Conservation (phyloP, 2,888 invertebrate genomes). For the Mystacides longicornis region DNA sequence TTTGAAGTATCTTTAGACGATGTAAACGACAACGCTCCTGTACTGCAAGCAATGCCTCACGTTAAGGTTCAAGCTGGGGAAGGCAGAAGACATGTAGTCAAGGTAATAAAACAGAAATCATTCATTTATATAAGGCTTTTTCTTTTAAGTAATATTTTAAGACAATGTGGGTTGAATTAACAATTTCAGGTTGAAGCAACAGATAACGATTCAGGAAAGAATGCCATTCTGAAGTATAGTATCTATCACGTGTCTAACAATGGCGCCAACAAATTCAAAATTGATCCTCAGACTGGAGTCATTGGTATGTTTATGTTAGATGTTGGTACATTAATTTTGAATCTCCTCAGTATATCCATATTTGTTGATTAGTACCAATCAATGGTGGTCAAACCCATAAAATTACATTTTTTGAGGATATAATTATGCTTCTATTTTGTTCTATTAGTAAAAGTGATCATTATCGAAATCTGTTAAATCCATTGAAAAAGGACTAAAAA, state of each 20-base stretch:
- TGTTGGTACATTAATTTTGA: too few species aligned
- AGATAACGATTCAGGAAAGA: constrained; percentile 80
- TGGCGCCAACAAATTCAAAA: constrained; percentile 77
- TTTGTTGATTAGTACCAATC: too few species aligned
- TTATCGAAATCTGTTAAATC: too few species aligned
- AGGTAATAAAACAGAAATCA: constrained; percentile 40
- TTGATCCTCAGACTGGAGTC: constrained; percentile 70
- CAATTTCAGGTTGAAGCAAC: constrained; percentile 60
- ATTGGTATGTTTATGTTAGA: constrained; percentile 47
- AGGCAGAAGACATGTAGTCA: constrained; percentile 58
- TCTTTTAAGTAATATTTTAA: background rate
- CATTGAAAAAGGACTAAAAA: too few species aligned
- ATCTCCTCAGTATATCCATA: too few species aligned
- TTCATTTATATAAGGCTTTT: background rate
- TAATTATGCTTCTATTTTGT: too few species aligned
- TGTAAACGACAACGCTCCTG: constrained; percentile 81
- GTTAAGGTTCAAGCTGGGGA: constrained; percentile 75
- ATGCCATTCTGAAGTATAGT: constrained; percentile 73
- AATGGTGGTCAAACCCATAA: too few species aligned
- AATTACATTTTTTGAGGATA: too few species aligned
- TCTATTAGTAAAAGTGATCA: too few species aligned
- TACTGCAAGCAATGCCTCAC: constrained; percentile 71
- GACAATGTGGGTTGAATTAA: background rate
- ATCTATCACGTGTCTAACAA: constrained; percentile 89
- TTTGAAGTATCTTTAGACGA: constrained; percentile 70